Evolutionary conservation across 1,140 invertebrate genomes (phyloP).

Genomic region (Papilio machaon): DNA sequence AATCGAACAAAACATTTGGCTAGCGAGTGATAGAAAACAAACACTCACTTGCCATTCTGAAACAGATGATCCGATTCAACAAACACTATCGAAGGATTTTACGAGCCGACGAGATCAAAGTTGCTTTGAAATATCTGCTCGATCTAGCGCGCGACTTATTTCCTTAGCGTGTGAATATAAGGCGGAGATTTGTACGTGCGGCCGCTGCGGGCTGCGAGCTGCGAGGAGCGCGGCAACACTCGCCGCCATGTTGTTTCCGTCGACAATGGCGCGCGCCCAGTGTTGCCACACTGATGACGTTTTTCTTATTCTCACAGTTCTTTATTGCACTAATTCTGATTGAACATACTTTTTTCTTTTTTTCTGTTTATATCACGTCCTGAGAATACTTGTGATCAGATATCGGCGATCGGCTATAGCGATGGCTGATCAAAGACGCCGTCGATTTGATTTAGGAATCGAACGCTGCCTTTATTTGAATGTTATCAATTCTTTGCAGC

Average conservation of each 20-base stretch:
- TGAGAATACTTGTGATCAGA: constrained; percentile 44
- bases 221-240: constrained; percentile 46
- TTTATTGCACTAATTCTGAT: constrained; percentile 56
- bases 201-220: constrained; percentile 41
- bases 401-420: constrained; percentile 44
- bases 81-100: constrained; percentile 64
- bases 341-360: constrained; percentile 48
- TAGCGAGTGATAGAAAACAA: constrained; percentile 73
- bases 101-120: constrained; percentile 67
- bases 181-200: constrained; percentile 48
- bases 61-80: constrained; percentile 65
- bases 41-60: constrained; percentile 66
- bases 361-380: constrained; percentile 49
- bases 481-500: constrained; percentile 49
- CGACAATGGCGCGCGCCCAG: constrained; percentile 47
- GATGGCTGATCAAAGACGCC: constrained; percentile 57
- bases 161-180: constrained; percentile 45
- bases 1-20: constrained; percentile 69
- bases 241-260: constrained; percentile 53
- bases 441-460: constrained; percentile 42
- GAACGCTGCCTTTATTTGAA: constrained; percentile 42
- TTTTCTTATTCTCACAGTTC: constrained; percentile 50
- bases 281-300: constrained; percentile 52
- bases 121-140: constrained; percentile 53
- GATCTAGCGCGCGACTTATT: constrained; percentile 43